Evolutionary conservation across 2,113 vertebrate species (phyloP).

Genomic region (Rhabdornis inornatus): DNA sequence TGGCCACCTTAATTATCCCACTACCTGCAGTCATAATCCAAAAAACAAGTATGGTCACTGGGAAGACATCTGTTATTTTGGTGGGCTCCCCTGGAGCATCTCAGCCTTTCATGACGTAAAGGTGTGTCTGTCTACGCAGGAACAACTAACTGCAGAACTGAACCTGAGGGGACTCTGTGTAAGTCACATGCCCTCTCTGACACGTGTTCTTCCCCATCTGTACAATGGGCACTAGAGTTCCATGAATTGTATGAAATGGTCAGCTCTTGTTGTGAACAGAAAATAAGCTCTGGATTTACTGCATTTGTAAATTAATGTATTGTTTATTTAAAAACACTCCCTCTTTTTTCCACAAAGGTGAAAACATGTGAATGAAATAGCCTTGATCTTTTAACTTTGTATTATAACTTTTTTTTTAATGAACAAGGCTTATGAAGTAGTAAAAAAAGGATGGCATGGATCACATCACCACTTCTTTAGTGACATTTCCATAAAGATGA

Average conservation of each 20-base stretch:
- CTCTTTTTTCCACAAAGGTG: not conserved
- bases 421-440: not conserved
- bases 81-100: not conserved
- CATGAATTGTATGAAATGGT: not conserved
- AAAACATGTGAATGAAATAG: not conserved
- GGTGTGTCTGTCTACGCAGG: not conserved
- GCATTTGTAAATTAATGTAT: not conserved
- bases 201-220: rapidly evolving
- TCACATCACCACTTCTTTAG: not conserved
- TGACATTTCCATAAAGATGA: not conserved
- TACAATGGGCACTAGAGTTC: not conserved
- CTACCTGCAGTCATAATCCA: not conserved
- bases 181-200: not conserved
- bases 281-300: not conserved
- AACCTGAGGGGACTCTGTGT: not conserved
- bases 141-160: not conserved
- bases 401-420: not conserved
- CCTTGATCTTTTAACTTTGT: not conserved
- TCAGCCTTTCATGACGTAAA: not conserved
- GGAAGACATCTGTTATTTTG: not conserved
- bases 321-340: not conserved
- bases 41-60: not conserved
- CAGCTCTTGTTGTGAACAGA: not conserved
- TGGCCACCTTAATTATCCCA: not conserved
- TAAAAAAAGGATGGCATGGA: not conserved